Evolutionary conservation across 1,140 invertebrate genomes (phyloP).

Genomic region (Drosophila auraria): DNA sequence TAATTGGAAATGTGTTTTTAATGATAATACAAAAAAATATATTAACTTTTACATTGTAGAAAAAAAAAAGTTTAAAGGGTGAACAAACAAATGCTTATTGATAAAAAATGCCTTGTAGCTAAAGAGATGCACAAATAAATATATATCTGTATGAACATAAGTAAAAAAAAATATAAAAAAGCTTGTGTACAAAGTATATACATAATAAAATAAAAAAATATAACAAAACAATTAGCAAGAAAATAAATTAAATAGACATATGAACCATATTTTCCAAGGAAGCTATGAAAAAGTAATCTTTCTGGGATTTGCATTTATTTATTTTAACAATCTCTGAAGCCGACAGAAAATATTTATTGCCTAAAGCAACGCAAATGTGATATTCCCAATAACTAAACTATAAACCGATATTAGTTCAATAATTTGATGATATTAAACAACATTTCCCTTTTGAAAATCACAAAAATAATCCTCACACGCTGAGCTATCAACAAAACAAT

Average conservation of each 20-base stretch:
- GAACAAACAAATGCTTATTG: too few species aligned
- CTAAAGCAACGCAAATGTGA: background rate
- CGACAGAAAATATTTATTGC: background rate
- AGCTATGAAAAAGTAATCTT: too few species aligned
- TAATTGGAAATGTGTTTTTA: background rate
- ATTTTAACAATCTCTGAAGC: background rate
- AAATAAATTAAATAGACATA: too few species aligned
- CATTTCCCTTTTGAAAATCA: background rate
- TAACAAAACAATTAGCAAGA: too few species aligned
- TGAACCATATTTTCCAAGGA: too few species aligned
- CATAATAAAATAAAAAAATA: too few species aligned
- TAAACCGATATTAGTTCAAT: slow-evolving; percentile 17
- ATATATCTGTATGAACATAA: too few species aligned
- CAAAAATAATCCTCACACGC: background rate
- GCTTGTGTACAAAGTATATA: too few species aligned
- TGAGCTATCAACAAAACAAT: background rate
- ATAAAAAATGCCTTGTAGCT: background rate
- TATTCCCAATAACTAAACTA: slow-evolving; percentile 13
- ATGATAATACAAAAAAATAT: background rate
- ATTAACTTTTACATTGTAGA: too few species aligned
- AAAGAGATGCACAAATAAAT: background rate
- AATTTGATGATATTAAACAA: slow-evolving; percentile 27
- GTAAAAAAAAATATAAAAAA: too few species aligned
- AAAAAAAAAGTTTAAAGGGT: too few species aligned
- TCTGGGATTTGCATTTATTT: background rate